Conservation (phyloP, 2,888 invertebrate genomes). For the Morpho deidamia region DNA sequence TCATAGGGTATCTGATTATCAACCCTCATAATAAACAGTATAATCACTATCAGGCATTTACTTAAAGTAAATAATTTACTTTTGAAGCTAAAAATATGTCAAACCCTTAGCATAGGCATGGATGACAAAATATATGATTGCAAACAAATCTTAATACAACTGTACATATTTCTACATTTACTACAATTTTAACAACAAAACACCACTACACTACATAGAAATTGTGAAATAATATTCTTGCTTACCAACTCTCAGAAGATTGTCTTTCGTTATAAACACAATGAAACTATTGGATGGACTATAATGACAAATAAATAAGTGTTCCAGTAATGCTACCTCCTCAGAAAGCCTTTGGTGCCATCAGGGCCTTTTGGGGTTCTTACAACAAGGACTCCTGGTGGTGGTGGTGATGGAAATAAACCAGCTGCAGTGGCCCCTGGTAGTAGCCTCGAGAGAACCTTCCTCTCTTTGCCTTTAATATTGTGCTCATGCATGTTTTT, state of each 20-base stretch:
- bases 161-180: no score
- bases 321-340: constrained; percentile 58
- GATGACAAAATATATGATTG: no score
- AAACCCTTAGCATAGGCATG: no score
- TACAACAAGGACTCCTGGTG: constrained; percentile 77
- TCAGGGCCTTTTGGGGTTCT: constrained; percentile 89
- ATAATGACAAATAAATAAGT: constrained; percentile 10
- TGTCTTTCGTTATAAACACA: constrained; percentile 9
- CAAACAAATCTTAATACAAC: no score
- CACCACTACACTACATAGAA: background rate
- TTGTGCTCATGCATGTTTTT: constrained; percentile 51
- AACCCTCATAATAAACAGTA: no score
- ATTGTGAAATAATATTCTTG: constrained; percentile 18
- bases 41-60: no score
- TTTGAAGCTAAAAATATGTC: no score
- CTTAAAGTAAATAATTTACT: no score
- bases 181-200: no score
- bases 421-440: constrained; percentile 52
- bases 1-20: no score
- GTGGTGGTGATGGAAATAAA: constrained; percentile 64
- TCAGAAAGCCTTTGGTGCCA: constrained; percentile 79
- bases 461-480: constrained; percentile 61
- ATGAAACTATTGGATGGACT: constrained; percentile 20
- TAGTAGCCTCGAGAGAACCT: constrained; percentile 59
- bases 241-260: constrained; percentile 8